Conservation (phyloP, 2,888 invertebrate genomes). For the Hemithea aestivaria region DNA sequence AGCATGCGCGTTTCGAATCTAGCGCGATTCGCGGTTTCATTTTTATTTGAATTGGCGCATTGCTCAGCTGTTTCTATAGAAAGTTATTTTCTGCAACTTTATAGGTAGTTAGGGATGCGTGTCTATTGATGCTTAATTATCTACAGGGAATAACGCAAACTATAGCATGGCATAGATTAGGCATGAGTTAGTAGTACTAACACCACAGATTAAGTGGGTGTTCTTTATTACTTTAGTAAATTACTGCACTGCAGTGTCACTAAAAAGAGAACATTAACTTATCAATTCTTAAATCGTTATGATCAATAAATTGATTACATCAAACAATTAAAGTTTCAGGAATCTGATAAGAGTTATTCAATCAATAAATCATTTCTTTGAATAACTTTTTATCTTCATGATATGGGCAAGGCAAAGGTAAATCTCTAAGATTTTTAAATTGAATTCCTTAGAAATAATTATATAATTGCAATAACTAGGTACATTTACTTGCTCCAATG, state of each 20-base stretch:
- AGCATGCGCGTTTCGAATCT: slow-evolving; percentile 24
- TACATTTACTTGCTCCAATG: no score
- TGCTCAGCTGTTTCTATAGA: slow-evolving; percentile 15
- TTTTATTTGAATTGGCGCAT: slow-evolving; percentile 19
- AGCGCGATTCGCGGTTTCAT: slow-evolving; percentile 17
- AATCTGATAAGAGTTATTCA: slow-evolving; percentile 10
- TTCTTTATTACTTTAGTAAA: background rate
- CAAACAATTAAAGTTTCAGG: slow-evolving; percentile 1
- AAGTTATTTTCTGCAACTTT: slow-evolving; percentile 16
- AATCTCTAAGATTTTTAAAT: no score
- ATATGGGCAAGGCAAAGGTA: slow-evolving; percentile 1
- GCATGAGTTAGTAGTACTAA: slow-evolving; percentile 1
- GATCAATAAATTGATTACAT: slow-evolving; percentile 16
- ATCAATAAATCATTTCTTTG: slow-evolving; percentile 12
- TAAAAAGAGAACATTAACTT: slow-evolving; percentile 1
- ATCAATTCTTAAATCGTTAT: slow-evolving; percentile 9
- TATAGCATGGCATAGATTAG: slow-evolving; percentile 7
- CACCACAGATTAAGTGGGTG: no score
- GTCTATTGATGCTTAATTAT: slow-evolving; percentile 4
- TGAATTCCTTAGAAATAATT: no score
- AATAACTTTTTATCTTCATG: slow-evolving; percentile 13
- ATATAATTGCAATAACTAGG: no score
- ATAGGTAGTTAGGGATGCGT: slow-evolving; percentile 1
- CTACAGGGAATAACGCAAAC: slow-evolving; percentile 6
- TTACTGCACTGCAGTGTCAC: slow-evolving; percentile 13